phyloP scores from a whole-genome alignment of 2,113 vertebrate genomes.

The Acanthisitta chloris region DNA sequence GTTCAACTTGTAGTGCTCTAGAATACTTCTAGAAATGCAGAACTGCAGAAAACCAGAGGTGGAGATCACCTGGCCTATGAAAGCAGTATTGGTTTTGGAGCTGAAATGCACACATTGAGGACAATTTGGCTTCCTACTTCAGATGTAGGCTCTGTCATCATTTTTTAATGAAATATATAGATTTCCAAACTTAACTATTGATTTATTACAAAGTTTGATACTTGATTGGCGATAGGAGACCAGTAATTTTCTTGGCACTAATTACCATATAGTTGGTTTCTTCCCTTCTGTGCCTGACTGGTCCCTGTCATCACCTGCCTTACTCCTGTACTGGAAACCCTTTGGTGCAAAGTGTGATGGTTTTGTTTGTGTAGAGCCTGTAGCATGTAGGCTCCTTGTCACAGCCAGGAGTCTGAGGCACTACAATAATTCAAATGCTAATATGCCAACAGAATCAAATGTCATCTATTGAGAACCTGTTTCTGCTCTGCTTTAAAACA shows the following conservation, averaged over 20 bases:
- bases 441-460: neutral
- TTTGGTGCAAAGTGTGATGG: neutral
- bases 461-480: neutral
- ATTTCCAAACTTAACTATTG: neutral
- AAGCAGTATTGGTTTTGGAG: neutral
- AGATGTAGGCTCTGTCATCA: neutral
- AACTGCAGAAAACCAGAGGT: neutral
- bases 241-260: neutral
- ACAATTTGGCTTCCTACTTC: neutral
- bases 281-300: neutral
- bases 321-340: neutral
- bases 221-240: neutral
- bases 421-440: neutral
- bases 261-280: neutral
- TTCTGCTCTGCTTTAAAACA: neutral
- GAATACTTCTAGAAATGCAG: neutral
- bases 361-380: neutral
- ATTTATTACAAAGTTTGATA: neutral
- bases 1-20: neutral
- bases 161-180: neutral
- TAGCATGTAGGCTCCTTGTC: neutral
- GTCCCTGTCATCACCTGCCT: neutral
- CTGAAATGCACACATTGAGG: neutral
- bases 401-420: neutral
- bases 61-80: neutral